Conservation (phyloP, 2,888 invertebrate genomes). For the Diaperis boleti region DNA sequence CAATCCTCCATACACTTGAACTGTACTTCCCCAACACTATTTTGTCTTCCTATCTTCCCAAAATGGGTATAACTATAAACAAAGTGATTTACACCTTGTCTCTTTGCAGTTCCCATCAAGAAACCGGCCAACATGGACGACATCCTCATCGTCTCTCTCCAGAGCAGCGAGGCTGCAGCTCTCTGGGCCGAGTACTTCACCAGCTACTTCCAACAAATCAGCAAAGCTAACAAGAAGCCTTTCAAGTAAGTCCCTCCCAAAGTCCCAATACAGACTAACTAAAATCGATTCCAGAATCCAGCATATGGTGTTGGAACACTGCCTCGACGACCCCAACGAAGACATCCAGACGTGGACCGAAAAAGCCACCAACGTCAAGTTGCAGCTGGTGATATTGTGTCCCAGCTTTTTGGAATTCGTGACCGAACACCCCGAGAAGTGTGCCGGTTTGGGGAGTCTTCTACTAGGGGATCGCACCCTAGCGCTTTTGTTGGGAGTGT, state of each 20-base stretch:
- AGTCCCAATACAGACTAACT: not conserved
- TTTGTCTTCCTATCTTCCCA: too few relatives aligned
- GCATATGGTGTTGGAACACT: constrained; percentile 80
- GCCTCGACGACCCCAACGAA: constrained; percentile 61
- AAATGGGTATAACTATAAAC: too few relatives aligned
- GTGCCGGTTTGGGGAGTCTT: constrained; percentile 69
- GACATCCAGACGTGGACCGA: constrained; percentile 69
- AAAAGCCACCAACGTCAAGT: constrained; percentile 74
- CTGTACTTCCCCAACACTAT: too few relatives aligned
- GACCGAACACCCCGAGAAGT: constrained; percentile 69
- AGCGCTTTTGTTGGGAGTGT: constrained; percentile 84
- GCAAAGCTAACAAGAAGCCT: constrained; percentile 79
- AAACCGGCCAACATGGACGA: constrained; percentile 77
- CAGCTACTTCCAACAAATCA: constrained; percentile 86
- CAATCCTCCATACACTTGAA: too few relatives aligned
- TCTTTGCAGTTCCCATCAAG: constrained; percentile 55
- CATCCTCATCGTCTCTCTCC: constrained; percentile 83
- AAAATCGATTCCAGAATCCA: constrained; percentile 77
- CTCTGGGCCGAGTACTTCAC: constrained; percentile 86
- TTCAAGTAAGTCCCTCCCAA: constrained; percentile 75
- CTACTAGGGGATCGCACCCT: constrained; percentile 80
- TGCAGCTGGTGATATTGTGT: constrained; percentile 86
- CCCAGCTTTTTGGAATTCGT: constrained; percentile 78
- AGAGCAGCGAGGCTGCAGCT: constrained; percentile 81
- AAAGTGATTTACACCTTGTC: too few relatives aligned